These are phyloP conservation scores for Tetrax tetrax DNA, from an alignment of 2,113 vertebrate species.

Conservation along the genomic window DNA sequence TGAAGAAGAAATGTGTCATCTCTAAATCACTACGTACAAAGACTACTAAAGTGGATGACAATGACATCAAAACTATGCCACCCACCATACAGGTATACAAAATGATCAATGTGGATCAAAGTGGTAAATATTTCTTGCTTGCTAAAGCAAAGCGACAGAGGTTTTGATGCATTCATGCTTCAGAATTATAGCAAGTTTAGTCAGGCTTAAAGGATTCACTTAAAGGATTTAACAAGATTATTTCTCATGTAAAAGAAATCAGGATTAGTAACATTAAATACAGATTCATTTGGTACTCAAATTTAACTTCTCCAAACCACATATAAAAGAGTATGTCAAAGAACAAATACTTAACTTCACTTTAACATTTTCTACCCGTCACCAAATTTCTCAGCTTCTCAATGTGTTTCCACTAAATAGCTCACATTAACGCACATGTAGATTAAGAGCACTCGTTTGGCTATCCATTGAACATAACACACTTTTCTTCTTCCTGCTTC, in stretches of 20 bases:
- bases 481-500: background rate
- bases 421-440: background rate
- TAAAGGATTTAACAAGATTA: conserved; percentile 32
- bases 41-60: background rate
- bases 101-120: background rate
- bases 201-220: conserved; percentile 25
- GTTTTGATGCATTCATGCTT: background rate
- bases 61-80: background rate
- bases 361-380: background rate
- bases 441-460: background rate
- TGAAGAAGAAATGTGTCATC: background rate
- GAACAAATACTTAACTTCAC: background rate
- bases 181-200: background rate
- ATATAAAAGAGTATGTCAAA: background rate
- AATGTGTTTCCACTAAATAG: background rate
- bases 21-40: background rate
- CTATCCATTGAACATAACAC: background rate
- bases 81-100: background rate
- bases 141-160: background rate
- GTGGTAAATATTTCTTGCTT: background rate
- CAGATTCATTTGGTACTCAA: background rate
- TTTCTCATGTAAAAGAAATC: conserved; percentile 20
- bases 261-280: background rate
- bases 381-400: background rate
- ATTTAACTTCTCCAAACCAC: background rate